Percentiles rank a stretch among this genome's conserved stretches.
phyloP scores from a whole-genome alignment of 2,888 invertebrate species.

The Pseudococcus viburni region DNA sequence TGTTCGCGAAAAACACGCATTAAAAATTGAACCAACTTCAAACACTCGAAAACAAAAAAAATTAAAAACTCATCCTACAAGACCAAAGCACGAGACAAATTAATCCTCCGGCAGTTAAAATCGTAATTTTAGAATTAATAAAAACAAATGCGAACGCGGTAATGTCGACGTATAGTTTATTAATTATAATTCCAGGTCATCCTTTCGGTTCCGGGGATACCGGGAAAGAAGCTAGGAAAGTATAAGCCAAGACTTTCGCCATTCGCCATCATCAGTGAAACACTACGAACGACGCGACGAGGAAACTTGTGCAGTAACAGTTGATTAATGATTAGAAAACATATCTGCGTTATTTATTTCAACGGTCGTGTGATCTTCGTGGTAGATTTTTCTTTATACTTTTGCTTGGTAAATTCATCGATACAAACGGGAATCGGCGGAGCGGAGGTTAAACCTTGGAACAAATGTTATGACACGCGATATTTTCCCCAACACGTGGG shows the following conservation, averaged over 20 bases:
- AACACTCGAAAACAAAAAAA: neutral
- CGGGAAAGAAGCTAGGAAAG: neutral
- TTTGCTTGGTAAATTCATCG: neutral
- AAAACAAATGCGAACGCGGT: neutral
- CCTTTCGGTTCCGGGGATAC: neutral
- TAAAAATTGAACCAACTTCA: no score
- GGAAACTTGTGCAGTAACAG: neutral
- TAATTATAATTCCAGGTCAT: conserved; percentile 44
- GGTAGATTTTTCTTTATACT: neutral
- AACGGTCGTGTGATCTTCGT: neutral
- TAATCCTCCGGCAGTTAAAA: neutral
- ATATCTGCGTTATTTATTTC: conserved; percentile 42
- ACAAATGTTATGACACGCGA: conserved; percentile 4
- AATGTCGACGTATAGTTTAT: conserved; percentile 27
- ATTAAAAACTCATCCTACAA: neutral
- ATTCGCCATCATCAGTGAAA: neutral
- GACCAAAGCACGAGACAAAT: neutral
- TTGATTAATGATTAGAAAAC: conserved; percentile 44
- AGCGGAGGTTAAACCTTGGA: neutral
- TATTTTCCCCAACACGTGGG: neutral
- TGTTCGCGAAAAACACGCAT: no score
- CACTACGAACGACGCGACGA: neutral
- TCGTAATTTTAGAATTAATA: conserved; percentile 1
- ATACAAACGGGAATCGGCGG: neutral
- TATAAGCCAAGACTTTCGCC: neutral